Percentiles rank a stretch among this genome's conserved stretches.
These are phyloP conservation scores for Apotomis capreana DNA, from an alignment of 2,888 invertebrate species.

Conservation along the genomic window DNA sequence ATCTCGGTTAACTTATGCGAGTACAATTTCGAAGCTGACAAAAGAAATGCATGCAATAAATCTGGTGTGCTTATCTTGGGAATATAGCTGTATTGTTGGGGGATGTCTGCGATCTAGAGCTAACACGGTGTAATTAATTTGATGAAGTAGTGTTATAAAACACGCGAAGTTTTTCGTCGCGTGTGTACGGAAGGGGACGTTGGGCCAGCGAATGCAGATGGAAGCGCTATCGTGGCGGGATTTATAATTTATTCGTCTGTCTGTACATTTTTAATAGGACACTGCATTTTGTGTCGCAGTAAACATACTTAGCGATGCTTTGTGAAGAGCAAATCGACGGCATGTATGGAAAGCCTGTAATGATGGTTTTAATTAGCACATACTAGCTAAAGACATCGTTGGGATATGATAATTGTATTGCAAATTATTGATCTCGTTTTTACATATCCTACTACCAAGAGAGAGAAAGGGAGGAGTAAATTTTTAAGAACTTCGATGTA, in stretches of 20 bases:
- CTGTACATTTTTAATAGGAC: conserved; percentile 40
- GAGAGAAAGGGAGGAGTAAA: too few relatives aligned
- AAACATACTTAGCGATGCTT: neutral
- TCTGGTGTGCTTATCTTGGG: conserved; percentile 75
- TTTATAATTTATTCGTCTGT: conserved; percentile 41
- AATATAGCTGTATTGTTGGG: conserved; percentile 78
- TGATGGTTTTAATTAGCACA: too few relatives aligned
- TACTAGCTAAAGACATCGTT: too few relatives aligned
- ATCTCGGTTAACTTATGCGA: conserved; percentile 84
- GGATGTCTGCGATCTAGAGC: conserved; percentile 73
- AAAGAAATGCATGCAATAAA: conserved; percentile 84
- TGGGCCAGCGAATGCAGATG: conserved; percentile 38
- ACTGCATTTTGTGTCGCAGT: conserved; percentile 17
- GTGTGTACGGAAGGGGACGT: conserved; percentile 58
- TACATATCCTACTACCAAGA: too few relatives aligned
- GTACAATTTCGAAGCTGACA: conserved; percentile 84
- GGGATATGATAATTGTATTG: too few relatives aligned
- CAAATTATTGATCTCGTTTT: too few relatives aligned
- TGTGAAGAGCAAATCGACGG: neutral
- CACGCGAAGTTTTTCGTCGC: conserved; percentile 76
- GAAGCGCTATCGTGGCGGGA: conserved; percentile 31
- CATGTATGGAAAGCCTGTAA: too few relatives aligned
- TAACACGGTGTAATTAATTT: conserved; percentile 80
- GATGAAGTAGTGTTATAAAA: conserved; percentile 70
- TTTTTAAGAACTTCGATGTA: too few relatives aligned